phyloP scores from a whole-genome alignment of 2,113 vertebrate genomes.

The Pipra filicauda region DNA sequence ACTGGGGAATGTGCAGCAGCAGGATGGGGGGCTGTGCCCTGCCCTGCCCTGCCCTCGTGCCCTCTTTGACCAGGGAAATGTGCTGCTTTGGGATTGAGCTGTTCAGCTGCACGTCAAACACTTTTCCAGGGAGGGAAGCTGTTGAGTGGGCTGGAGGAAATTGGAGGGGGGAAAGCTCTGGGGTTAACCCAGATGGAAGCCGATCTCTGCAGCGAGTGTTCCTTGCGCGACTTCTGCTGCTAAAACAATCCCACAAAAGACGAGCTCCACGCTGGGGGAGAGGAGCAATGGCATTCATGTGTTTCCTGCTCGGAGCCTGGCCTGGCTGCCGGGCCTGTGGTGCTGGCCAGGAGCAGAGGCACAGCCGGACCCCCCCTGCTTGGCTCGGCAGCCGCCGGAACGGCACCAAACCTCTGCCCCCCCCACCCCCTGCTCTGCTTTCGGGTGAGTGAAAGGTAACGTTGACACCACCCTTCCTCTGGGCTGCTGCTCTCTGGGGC shows the following conservation, averaged over 20 bases:
- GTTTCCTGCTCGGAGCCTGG: background rate
- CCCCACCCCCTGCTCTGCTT: background rate
- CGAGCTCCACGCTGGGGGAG: background rate
- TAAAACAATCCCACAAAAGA: slow-evolving; percentile 40
- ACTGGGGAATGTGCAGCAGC: background rate
- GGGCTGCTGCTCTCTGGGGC: slow-evolving; percentile 28
- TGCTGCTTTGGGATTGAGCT: background rate
- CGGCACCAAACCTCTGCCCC: background rate
- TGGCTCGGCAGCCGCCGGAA: background rate
- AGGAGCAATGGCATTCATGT: background rate
- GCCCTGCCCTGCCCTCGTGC: background rate
- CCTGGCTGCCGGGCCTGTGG: background rate
- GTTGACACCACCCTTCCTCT: slow-evolving; percentile 60
- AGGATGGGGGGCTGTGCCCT: fast-evolving
- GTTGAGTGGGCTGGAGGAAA: slow-evolving; percentile 28
- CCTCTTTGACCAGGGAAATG: background rate
- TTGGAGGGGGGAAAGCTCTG: background rate
- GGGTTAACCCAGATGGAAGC: slow-evolving; percentile 33
- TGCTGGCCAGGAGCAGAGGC: background rate
- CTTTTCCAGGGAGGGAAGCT: slow-evolving; percentile 12
- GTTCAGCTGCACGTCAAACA: background rate
- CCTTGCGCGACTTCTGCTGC: background rate
- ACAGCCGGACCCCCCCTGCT: background rate
- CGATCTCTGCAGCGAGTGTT: background rate
- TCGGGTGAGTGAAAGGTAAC: slow-evolving; percentile 43